phyloP scores from a whole-genome alignment of 2,888 invertebrate species.

The Cyrtodaria siliqua region DNA sequence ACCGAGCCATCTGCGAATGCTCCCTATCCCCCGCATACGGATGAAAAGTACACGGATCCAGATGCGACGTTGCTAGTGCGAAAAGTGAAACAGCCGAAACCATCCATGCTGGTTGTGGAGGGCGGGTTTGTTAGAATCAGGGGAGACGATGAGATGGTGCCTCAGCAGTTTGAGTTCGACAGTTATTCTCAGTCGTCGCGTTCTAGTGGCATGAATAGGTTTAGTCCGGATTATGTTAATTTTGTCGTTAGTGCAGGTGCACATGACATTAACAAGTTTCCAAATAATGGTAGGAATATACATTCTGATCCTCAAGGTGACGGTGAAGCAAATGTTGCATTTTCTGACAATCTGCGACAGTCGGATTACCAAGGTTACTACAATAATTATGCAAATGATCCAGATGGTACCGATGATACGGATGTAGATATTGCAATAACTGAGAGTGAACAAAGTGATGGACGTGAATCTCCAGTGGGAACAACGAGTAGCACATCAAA shows the following conservation, averaged over 20 bases:
- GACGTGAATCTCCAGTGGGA: constrained; percentile 18
- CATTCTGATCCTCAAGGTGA: constrained; percentile 9
- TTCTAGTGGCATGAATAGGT: constrained; percentile 44
- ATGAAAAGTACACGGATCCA: constrained; percentile 57
- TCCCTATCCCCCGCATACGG: constrained; percentile 55
- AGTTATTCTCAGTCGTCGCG: constrained; percentile 38
- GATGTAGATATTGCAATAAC: constrained; percentile 55
- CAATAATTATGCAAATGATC: constrained; percentile 8
- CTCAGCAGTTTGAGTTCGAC: constrained; percentile 60
- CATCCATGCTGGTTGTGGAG: constrained; percentile 94
- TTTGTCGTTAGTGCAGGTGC: constrained; percentile 17
- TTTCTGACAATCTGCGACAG: constrained; percentile 36
- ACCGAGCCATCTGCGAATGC: constrained; percentile 17
- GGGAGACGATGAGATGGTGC: constrained; percentile 88
- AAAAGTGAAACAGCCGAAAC: constrained; percentile 41
- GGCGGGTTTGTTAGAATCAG: constrained; percentile 95
- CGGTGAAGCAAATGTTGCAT: constrained; percentile 31
- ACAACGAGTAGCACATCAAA: constrained; percentile 20
- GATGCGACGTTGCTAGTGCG: constrained; percentile 57
- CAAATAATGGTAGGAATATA: constrained; percentile 25
- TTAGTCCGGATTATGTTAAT: constrained; percentile 20
- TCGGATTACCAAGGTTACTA: constrained; percentile 16
- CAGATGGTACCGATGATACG: constrained; percentile 33
- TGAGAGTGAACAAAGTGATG: constrained; percentile 39
- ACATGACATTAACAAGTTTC: constrained; percentile 3